phyloP scores from a whole-genome alignment of 2,113 vertebrate genomes.

The Sphyrna mokarran region DNA sequence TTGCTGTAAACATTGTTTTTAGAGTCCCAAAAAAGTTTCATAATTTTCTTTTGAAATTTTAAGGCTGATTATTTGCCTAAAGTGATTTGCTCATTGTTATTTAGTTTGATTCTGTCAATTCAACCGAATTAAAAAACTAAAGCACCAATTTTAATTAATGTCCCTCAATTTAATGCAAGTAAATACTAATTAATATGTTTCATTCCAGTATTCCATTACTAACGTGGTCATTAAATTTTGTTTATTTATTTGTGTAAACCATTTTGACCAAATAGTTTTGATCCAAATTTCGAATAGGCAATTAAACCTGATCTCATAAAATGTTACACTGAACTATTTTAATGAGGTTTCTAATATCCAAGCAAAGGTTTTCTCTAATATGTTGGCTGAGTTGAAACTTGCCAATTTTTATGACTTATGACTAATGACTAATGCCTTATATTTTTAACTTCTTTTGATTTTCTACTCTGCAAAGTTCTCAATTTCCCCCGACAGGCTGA shows the following conservation, averaged over 20 bases:
- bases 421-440: no score
- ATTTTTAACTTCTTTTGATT: background rate
- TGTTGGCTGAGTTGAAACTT: background rate
- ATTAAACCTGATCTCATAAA: background rate
- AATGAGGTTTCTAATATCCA: no score
- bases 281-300: background rate
- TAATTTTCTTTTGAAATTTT: background rate
- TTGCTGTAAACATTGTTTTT: background rate
- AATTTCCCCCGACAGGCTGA: background rate
- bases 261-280: background rate
- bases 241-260: background rate
- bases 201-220: background rate
- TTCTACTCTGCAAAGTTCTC: background rate
- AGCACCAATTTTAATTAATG: background rate
- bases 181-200: background rate
- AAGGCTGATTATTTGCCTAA: background rate
- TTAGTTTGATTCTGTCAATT: background rate
- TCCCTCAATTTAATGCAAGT: background rate
- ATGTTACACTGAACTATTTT: background rate
- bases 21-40: background rate
- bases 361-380: background rate
- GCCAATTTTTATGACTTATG: background rate
- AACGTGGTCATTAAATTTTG: background rate
- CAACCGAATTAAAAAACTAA: no score
- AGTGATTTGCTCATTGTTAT: background rate